Conservation (phyloP, 2,113 vertebrate species). For the Serilophus lunatus region DNA sequence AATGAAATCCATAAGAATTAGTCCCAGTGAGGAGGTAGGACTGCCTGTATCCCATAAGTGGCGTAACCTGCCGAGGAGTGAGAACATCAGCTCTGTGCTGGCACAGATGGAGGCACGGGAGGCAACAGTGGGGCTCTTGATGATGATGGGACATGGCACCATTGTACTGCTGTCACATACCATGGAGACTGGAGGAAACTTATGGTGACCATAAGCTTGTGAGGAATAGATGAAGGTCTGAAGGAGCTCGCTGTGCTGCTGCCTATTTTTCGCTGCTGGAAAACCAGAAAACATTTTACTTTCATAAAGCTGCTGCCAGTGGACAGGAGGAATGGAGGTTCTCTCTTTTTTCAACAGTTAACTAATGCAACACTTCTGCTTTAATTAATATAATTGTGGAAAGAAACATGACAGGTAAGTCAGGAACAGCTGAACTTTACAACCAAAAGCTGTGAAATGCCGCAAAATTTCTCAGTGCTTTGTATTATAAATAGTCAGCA, state of each 20-base stretch:
- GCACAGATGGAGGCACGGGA: background rate
- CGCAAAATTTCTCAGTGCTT: background rate
- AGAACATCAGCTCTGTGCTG: background rate
- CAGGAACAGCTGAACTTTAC: background rate
- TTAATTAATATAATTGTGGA: background rate
- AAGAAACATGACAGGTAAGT: background rate
- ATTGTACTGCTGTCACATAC: background rate
- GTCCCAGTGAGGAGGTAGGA: background rate
- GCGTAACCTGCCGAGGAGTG: background rate
- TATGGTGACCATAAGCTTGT: background rate
- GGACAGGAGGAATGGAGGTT: background rate
- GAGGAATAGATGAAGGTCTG: background rate
- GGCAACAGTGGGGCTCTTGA: background rate
- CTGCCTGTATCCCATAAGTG: background rate
- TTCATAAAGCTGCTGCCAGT: background rate
- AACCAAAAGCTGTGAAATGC: background rate
- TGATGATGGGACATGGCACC: background rate
- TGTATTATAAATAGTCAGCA: background rate
- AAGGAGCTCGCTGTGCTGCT: background rate
- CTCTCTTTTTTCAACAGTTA: background rate
- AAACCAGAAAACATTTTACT: background rate
- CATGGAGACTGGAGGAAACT: background rate
- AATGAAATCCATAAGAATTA: background rate
- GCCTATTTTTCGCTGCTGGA: background rate
- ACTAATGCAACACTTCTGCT: background rate